Conservation (phyloP, 2,888 invertebrate genomes). For the Papilio gigon region DNA sequence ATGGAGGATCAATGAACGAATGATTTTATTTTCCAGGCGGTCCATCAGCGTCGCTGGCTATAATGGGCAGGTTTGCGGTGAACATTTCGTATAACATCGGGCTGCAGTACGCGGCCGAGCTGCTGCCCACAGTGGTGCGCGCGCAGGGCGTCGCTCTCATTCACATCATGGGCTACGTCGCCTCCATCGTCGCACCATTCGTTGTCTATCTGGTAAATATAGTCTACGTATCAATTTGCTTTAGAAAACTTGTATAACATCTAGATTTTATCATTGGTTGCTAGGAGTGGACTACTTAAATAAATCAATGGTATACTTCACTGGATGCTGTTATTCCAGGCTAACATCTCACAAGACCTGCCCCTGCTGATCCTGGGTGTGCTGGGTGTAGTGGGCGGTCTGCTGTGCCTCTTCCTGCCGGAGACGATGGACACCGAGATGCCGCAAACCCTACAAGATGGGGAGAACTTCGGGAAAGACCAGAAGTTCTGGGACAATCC, state of each 20-base stretch:
- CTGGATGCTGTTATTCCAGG: conserved; percentile 68
- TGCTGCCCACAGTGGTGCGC: conserved; percentile 92
- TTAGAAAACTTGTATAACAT: too few species aligned
- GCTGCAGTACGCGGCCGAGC: conserved; percentile 93
- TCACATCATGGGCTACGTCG: conserved; percentile 94
- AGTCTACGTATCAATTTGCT: too few species aligned
- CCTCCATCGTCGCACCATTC: conserved; percentile 91
- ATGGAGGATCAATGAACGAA: not conserved
- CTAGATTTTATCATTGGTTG: too few species aligned
- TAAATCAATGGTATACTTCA: not conserved
- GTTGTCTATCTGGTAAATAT: conserved; percentile 89
- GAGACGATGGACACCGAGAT: conserved; percentile 93
- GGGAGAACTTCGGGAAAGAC: conserved; percentile 91
- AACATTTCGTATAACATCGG: conserved; percentile 96
- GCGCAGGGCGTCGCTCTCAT: conserved; percentile 93
- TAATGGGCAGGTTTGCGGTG: conserved; percentile 91
- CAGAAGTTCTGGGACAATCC: conserved; percentile 93
- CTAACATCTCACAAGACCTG: conserved; percentile 86
- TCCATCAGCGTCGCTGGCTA: conserved; percentile 89
- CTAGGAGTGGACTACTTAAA: not conserved
- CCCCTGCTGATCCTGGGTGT: conserved; percentile 90
- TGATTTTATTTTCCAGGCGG: conserved; percentile 77
- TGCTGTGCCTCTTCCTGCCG: conserved; percentile 90
- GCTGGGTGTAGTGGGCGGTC: conserved; percentile 88
- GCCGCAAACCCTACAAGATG: conserved; percentile 93